Percentiles rank a stretch among this genome's conserved stretches.
Conservation (phyloP, 2,797 vertebrate species). For the Bucorvus abyssinicus region DNA sequence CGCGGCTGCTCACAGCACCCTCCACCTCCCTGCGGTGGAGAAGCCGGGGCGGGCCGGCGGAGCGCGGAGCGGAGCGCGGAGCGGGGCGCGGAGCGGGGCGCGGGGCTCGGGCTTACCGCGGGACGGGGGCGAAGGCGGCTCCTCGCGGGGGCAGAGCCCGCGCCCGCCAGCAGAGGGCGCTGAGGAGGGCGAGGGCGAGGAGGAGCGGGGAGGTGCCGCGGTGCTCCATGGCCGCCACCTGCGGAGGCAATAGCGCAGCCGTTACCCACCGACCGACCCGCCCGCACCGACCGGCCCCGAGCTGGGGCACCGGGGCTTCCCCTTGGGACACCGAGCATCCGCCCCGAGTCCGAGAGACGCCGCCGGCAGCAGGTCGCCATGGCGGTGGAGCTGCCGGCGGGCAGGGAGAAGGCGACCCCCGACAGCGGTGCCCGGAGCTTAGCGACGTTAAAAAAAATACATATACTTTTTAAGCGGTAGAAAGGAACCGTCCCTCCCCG, state of each 20-base stretch:
- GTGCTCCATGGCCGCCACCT: constrained; percentile 83
- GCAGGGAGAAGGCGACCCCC: neutral
- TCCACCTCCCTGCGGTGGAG: no score
- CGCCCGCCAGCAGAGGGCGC: constrained; percentile 82
- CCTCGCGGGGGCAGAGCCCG: constrained; percentile 80
- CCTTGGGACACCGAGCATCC: no score
- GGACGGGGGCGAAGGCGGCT: constrained; percentile 18
- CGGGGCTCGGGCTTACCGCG: constrained; percentile 24
- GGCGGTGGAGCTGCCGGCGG: neutral
- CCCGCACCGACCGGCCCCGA: neutral
- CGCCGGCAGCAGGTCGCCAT: neutral
- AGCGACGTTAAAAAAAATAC: neutral
- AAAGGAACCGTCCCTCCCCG: neutral
- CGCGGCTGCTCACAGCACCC: neutral
- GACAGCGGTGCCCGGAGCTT: neutral
- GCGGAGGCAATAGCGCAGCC: constrained; percentile 35
- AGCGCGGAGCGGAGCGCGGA: neutral
- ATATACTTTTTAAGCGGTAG: neutral
- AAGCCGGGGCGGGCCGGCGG: neutral
- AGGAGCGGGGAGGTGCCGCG: constrained; percentile 85
- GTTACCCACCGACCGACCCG: neutral
- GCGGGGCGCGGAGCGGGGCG: neutral
- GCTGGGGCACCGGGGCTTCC: neutral
- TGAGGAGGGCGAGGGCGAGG: constrained; percentile 82
- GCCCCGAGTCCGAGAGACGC: neutral